Evolutionary conservation across 2,113 vertebrate genomes (phyloP).

Genomic region (Nyctereutes procyonoides): DNA sequence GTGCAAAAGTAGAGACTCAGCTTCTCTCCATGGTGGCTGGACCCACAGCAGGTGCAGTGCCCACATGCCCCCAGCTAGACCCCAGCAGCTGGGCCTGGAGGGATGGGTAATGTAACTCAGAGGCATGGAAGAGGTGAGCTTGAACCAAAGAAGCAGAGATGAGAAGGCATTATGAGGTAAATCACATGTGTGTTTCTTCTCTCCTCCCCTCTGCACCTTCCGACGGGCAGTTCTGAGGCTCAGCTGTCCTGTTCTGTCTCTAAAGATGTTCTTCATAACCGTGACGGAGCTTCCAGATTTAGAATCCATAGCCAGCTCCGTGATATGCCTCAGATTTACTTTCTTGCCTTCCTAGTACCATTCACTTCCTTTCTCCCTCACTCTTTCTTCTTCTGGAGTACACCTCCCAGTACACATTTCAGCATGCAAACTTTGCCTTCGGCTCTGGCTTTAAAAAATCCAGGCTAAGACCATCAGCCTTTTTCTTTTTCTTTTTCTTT

Average conservation of each 20-base stretch:
- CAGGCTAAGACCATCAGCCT: background rate
- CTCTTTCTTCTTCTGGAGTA: background rate
- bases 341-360: background rate
- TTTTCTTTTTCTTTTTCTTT: background rate
- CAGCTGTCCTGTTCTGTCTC: background rate
- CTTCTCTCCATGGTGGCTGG: background rate
- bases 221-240: background rate
- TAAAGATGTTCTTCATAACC: background rate
- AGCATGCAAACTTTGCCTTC: background rate
- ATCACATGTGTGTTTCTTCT: background rate
- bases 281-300: background rate
- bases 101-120: accelerated
- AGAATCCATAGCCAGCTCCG: accelerated
- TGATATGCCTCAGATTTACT: no score
- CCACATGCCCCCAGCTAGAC: background rate
- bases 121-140: background rate
- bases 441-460: background rate
- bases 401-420: accelerated
- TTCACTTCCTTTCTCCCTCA: background rate
- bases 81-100: background rate
- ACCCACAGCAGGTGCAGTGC: background rate
- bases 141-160: background rate
- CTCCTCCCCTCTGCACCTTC: background rate
- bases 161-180: background rate
- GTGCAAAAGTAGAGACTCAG: background rate